Evolutionary conservation across 2,888 invertebrate genomes (phyloP).

Genomic region (Tachina fera): DNA sequence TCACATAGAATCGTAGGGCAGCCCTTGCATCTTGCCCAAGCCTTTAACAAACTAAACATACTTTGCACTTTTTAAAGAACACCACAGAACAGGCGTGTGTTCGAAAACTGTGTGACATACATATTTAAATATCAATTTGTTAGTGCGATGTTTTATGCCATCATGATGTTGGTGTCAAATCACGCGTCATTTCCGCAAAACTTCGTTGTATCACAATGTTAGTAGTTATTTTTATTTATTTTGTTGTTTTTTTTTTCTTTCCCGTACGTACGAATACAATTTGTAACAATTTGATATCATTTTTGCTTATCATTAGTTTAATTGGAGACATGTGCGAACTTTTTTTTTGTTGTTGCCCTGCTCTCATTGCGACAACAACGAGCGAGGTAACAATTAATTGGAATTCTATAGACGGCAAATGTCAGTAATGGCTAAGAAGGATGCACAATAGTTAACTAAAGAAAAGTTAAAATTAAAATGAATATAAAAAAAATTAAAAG

Average conservation of each 20-base stretch:
- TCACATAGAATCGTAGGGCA: neutral
- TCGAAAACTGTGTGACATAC: slow-evolving; percentile 17
- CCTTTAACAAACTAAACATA: neutral
- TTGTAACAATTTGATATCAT: slow-evolving; percentile 43
- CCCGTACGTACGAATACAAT: slow-evolving; percentile 2
- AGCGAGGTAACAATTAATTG: slow-evolving; percentile 68
- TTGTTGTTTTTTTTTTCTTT: slow-evolving; percentile 13
- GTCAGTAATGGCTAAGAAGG: neutral
- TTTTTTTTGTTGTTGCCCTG: slow-evolving; percentile 1
- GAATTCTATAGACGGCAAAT: slow-evolving; percentile 40
- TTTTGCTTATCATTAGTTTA: slow-evolving; percentile 80
- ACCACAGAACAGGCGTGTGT: neutral
- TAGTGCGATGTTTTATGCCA: slow-evolving; percentile 60
- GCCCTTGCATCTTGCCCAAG: neutral
- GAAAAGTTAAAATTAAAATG: slow-evolving; percentile 3
- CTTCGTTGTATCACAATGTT: slow-evolving; percentile 51
- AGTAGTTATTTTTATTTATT: slow-evolving; percentile 44
- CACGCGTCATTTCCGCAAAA: slow-evolving; percentile 67
- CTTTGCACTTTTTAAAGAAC: neutral
- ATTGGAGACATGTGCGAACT: slow-evolving; percentile 78
- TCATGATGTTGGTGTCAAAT: slow-evolving; percentile 70
- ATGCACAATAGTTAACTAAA: neutral
- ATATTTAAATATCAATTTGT: slow-evolving; percentile 69
- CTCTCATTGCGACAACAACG: slow-evolving; percentile 16
- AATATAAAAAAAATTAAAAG: slow-evolving; percentile 3